phyloP scores from a whole-genome alignment of 1,140 invertebrate species.

The Palaemon carinicauda region DNA sequence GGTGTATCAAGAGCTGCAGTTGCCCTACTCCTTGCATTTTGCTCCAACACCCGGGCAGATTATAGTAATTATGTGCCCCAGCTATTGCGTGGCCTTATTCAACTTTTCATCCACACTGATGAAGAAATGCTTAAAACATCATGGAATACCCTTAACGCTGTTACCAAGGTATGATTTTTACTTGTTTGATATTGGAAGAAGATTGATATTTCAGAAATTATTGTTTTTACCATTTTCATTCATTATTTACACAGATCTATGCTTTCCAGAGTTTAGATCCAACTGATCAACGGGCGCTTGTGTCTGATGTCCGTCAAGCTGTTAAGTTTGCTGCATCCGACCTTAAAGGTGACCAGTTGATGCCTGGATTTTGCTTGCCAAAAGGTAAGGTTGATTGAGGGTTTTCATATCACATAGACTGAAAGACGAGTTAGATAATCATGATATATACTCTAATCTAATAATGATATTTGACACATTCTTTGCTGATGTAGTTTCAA shows the following conservation, averaged over 20 bases:
- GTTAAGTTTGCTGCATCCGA: slow-evolving; percentile 89
- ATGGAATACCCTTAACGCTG: slow-evolving; percentile 89
- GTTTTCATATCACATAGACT: too few relatives aligned
- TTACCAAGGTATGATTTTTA: slow-evolving; percentile 73
- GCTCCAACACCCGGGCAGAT: slow-evolving; percentile 85
- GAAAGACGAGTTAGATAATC: too few relatives aligned
- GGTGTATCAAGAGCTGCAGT: slow-evolving; percentile 78
- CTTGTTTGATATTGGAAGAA: not conserved
- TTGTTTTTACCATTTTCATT: not conserved
- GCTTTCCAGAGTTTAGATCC: slow-evolving; percentile 74
- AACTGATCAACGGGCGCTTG: slow-evolving; percentile 82
- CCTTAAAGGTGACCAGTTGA: slow-evolving; percentile 77
- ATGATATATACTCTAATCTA: too few relatives aligned
- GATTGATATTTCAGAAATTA: not conserved
- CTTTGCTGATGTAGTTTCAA: too few relatives aligned
- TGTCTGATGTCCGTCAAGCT: slow-evolving; percentile 89
- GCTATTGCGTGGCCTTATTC: slow-evolving; percentile 85
- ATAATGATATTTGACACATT: too few relatives aligned
- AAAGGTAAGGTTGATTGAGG: slow-evolving; percentile 69
- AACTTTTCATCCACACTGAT: slow-evolving; percentile 83
- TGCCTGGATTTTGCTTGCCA: slow-evolving; percentile 94
- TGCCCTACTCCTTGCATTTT: slow-evolving; percentile 88
- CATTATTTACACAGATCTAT: not conserved
- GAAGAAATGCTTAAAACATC: slow-evolving; percentile 82
- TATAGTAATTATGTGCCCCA: slow-evolving; percentile 87